Evolutionary conservation across 2,113 vertebrate genomes (phyloP), one percentile per base, ranked within the genome.

Genomic region (Irena cyanogastra): DNA sequence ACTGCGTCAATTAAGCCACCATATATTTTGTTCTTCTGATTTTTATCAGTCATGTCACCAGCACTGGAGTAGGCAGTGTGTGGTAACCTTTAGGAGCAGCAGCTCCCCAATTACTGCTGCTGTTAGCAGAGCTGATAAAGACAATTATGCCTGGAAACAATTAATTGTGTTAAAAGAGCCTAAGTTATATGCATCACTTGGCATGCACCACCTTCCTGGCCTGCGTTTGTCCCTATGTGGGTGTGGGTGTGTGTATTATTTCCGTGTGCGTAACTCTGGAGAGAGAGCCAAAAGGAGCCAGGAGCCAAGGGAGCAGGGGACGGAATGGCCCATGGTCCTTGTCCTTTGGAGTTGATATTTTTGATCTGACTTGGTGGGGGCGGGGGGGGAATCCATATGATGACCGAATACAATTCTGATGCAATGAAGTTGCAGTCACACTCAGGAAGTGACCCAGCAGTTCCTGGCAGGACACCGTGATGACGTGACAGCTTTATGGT

Each of bases 71-170:
- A 47, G 57, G 47, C 35, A 24, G 41, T 61, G 65, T 54, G 79
- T 75, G 56, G 66, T 84, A 84, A 89, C 69, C 17, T 80, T 90
- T 21, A 11, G 64, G 79, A 89, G 60, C 41, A 42, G 63, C 33
- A 85, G 41, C 52, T 95, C 64, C 37, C 76, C 80, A 83, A 30
- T 89, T 90, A 84, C 85, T n/a, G 18, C 72, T 72, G 52, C 75
- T 66, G 60, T 80, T 81, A 86, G 59, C 76, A 22, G 24, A 53
- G 76, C 56, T 93, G 93, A 93, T 96, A 87, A 94, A 56, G 81
- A 45, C 50, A 95, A 89, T 92, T 92, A 89, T 33, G 57, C 41
- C 65, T 91, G 77, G 74, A 86, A 94, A 92, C 50, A 83, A 93
- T 85, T 80, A 91, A 88, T 68, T 81, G 76, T 56, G 70, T 76